phyloP scores from a whole-genome alignment of 1,140 invertebrate genomes.

The Bicyclus anynana region DNA sequence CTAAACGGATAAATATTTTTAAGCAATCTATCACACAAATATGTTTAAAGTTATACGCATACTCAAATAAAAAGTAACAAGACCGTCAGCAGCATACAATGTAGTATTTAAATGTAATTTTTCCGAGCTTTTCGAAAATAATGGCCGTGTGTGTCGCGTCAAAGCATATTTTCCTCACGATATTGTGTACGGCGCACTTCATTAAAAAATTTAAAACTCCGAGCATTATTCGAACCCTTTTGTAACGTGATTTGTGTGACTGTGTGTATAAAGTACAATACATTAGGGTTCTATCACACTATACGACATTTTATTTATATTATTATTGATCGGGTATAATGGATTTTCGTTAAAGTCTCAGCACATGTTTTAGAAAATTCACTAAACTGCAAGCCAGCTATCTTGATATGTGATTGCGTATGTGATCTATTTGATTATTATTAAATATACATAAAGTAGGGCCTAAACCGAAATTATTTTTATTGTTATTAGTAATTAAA shows the following conservation, averaged over 20 bases:
- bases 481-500: too few species aligned
- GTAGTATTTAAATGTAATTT: conserved; percentile 2
- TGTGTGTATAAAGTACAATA: conserved; percentile 54
- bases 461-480: too few species aligned
- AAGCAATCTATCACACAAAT: neutral
- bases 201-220: conserved; percentile 69
- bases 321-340: too few species aligned
- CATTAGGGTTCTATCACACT: neutral
- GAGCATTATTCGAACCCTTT: conserved; percentile 56
- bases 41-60: conserved; percentile 4
- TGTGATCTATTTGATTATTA: too few species aligned
- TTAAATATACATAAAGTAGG: too few species aligned
- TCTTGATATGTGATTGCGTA: too few species aligned
- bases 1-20: neutral
- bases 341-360: too few species aligned
- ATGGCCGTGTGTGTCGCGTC: conserved; percentile 35
- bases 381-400: too few species aligned
- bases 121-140: conserved; percentile 1
- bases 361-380: too few species aligned
- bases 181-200: conserved; percentile 61
- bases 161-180: conserved; percentile 57
- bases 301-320: too few species aligned
- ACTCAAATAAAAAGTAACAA: neutral
- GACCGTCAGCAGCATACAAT: neutral
- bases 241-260: conserved; percentile 65